phyloP scores from a whole-genome alignment of 2,797 vertebrate genomes.

The Falco columbarius region DNA sequence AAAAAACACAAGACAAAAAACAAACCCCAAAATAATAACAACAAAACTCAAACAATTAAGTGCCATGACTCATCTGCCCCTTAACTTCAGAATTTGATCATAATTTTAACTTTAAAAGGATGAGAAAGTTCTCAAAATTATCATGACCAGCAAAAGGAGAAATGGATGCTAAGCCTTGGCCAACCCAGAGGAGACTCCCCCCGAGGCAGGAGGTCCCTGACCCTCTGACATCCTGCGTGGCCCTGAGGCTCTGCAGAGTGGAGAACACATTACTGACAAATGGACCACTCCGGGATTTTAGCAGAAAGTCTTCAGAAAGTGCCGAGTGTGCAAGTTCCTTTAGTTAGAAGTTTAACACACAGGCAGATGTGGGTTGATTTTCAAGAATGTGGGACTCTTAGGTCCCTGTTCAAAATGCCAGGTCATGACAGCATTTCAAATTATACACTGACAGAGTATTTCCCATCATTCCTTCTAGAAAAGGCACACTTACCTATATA shows the following conservation, averaged over 20 bases:
- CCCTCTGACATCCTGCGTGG: background rate
- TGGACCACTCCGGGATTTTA: background rate
- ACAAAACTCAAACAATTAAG: background rate
- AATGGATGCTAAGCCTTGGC: background rate
- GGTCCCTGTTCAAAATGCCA: background rate
- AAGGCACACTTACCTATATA: background rate
- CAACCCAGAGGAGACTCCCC: background rate
- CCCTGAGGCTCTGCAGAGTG: background rate
- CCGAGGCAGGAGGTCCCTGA: background rate
- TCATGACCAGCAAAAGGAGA: background rate
- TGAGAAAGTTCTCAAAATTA: background rate
- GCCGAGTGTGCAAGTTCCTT: constrained; percentile 8
- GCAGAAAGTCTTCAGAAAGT: background rate
- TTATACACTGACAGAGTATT: background rate
- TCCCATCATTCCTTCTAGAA: background rate
- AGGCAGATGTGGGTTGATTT: background rate
- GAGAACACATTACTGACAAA: background rate
- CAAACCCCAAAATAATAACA: background rate
- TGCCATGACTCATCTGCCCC: background rate
- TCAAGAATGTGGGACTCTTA: background rate
- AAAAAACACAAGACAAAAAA: background rate
- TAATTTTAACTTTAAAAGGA: background rate
- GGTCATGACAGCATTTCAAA: background rate
- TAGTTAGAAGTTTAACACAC: background rate
- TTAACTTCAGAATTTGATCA: background rate